These are phyloP conservation scores for Psilopogon haemacephalus DNA, from an alignment of 2,113 vertebrate genomes.

Conservation along the genomic window DNA sequence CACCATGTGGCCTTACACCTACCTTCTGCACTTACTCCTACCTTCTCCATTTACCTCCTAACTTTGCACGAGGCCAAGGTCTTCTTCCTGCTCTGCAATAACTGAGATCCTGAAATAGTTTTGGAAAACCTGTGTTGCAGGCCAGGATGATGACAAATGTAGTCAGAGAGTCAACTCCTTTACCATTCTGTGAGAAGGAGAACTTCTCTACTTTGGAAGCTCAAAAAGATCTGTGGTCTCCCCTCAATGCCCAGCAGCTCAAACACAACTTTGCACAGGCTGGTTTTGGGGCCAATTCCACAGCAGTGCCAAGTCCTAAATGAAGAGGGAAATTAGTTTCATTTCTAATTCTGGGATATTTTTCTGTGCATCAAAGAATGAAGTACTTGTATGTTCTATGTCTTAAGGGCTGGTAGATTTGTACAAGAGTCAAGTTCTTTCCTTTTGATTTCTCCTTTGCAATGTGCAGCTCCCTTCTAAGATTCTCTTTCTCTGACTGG, in stretches of 20 bases:
- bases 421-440: neutral
- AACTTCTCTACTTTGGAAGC: neutral
- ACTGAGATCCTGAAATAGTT: neutral
- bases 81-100: neutral
- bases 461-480: neutral
- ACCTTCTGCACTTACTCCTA: neutral
- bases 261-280: neutral
- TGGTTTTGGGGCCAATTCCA: neutral
- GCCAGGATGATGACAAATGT: neutral
- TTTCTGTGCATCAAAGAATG: neutral
- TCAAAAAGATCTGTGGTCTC: neutral
- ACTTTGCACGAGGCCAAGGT: neutral
- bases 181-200: neutral
- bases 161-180: neutral
- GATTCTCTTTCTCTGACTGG: neutral
- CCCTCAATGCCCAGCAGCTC: neutral
- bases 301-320: neutral
- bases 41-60: neutral
- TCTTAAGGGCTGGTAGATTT: neutral
- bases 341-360: neutral
- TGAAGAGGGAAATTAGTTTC: neutral
- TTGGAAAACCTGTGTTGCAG: neutral
- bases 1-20: neutral
- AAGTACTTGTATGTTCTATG: neutral
- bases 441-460: neutral